A percentile compares a stretch with the other conserved stretches of the same genome.
phyloP scores from a whole-genome alignment of 2,888 invertebrate genomes.

The Tholera decimalis region DNA sequence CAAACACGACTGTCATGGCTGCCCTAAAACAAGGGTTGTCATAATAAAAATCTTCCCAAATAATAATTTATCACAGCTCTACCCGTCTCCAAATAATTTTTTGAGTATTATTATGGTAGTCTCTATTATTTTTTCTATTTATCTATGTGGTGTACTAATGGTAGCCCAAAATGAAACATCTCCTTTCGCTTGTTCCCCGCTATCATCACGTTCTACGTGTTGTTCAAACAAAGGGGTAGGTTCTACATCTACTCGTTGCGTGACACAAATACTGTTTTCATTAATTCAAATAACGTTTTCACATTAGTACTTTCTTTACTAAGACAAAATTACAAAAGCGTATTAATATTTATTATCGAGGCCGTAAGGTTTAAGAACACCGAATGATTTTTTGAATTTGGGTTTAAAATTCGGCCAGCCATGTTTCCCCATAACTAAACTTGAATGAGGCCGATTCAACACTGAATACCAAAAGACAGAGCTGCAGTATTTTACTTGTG shows the following conservation, averaged over 20 bases:
- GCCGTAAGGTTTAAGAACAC: constrained; percentile 34
- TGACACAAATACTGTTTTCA: constrained; percentile 12
- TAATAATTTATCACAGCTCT: too few species aligned
- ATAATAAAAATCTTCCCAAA: too few species aligned
- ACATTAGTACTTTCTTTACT: constrained; percentile 26
- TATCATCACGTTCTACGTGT: constrained; percentile 8
- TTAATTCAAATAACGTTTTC: constrained; percentile 33
- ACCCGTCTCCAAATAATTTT: too few species aligned
- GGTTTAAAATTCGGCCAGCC: constrained; percentile 23
- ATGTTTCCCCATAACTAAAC: constrained; percentile 48
- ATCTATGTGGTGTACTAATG: too few species aligned
- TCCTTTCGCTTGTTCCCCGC: constrained; percentile 40
- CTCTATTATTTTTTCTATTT: too few species aligned
- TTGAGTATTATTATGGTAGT: too few species aligned
- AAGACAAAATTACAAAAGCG: constrained; percentile 28
- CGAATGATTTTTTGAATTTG: constrained; percentile 24
- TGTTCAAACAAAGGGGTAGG: constrained; percentile 24
- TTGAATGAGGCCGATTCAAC: constrained; percentile 25
- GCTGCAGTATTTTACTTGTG: constrained; percentile 22
- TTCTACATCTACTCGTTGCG: background rate
- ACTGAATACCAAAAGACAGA: constrained; percentile 41
- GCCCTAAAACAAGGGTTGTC: too few species aligned
- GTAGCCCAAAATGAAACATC: too few species aligned
- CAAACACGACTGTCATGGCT: too few species aligned
- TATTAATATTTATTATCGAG: constrained; percentile 47